phyloP scores from a whole-genome alignment of 2,888 invertebrate genomes.

The Eupsilia transversa region DNA sequence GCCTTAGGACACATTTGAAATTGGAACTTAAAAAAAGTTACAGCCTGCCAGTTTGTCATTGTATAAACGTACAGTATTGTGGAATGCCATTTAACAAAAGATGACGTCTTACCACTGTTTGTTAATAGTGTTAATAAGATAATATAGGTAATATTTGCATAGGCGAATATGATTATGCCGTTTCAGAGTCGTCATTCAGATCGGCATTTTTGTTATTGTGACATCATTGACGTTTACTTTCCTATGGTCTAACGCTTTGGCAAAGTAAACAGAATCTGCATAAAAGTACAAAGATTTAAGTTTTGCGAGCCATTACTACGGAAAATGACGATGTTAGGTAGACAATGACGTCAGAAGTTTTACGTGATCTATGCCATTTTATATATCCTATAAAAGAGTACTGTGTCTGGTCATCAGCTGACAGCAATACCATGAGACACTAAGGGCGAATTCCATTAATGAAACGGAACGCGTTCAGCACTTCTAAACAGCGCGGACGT shows the following conservation, averaged over 20 bases:
- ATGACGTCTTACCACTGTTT: neutral
- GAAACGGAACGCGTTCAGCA: no score
- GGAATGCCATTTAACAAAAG: neutral
- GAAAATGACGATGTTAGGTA: neutral
- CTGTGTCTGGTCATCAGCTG: no score
- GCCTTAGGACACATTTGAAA: neutral
- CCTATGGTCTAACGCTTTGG: conserved; percentile 20
- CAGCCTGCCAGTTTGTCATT: neutral
- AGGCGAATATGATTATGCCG: neutral
- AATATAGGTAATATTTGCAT: conserved; percentile 21
- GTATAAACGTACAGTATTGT: no score
- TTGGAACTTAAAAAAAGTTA: neutral
- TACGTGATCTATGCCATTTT: neutral
- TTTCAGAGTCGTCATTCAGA: neutral
- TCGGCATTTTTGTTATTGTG: neutral
- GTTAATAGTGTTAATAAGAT: conserved; percentile 1
- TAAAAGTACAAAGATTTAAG: conserved; percentile 16
- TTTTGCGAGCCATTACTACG: conserved; percentile 2
- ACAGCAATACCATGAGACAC: no score
- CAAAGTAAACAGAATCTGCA: conserved; percentile 16
- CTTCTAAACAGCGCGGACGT: no score
- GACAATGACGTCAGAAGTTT: neutral
- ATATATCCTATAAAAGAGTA: neutral
- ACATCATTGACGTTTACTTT: conserved; percentile 5
- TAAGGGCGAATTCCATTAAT: no score